phyloP scores from a whole-genome alignment of 2,888 invertebrate species.

The Caenorhabditis zanzibari region DNA sequence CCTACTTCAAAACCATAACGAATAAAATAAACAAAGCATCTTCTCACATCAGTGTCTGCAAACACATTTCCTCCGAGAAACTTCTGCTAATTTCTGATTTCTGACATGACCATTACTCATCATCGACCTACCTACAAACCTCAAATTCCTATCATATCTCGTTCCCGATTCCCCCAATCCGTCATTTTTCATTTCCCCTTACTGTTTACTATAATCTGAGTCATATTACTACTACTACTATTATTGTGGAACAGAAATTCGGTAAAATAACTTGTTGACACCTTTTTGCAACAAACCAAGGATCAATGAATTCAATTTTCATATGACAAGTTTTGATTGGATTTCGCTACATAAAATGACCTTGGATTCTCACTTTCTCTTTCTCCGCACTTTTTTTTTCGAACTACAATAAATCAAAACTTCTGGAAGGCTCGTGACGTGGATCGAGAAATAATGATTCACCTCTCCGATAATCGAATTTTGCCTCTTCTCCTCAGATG shows the following conservation, averaged over 20 bases:
- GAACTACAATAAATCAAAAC: background rate
- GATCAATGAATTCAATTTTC: slow-evolving; percentile 27
- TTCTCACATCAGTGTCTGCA: no score
- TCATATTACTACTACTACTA: slow-evolving; percentile 4
- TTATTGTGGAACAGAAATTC: background rate
- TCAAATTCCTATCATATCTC: slow-evolving; percentile 9
- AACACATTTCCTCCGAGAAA: background rate
- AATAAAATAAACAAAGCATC: background rate
- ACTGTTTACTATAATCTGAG: no score
- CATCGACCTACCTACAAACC: background rate
- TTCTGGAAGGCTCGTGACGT: slow-evolving; percentile 49
- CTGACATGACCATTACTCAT: background rate
- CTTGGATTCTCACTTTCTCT: background rate
- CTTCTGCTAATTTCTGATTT: slow-evolving; percentile 11
- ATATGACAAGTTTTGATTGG: slow-evolving; percentile 21
- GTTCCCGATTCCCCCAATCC: background rate
- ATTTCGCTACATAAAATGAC: background rate
- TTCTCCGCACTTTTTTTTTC: background rate
- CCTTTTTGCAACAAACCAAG: slow-evolving; percentile 24
- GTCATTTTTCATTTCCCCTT: background rate
- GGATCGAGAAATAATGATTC: slow-evolving; percentile 14
- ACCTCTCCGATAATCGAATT: slow-evolving; percentile 28
- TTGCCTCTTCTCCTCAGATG: slow-evolving; percentile 17
- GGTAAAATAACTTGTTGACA: slow-evolving; percentile 30
- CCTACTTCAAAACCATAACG: no score